A percentile compares a stretch with the other conserved stretches of the same genome.
phyloP scores from a whole-genome alignment of 1,140 invertebrate species.

The Pachypeltis micranthus region DNA sequence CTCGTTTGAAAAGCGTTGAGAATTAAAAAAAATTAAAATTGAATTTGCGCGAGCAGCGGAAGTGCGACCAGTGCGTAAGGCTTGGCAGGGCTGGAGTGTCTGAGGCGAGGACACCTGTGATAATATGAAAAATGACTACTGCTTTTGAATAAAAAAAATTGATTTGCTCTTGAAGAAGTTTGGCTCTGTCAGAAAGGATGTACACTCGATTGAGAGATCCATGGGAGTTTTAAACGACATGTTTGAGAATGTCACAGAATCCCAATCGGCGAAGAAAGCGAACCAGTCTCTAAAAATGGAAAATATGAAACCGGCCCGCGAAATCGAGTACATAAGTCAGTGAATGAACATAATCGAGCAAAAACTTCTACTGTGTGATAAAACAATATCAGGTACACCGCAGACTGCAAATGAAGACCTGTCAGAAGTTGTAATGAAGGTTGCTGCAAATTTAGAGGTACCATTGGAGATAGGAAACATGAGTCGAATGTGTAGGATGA shows the following conservation, averaged over 20 bases:
- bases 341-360: no score
- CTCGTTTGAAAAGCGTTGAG: not conserved
- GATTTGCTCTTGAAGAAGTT: not conserved
- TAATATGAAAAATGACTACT: not conserved
- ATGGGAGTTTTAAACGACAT: not conserved
- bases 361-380: no score
- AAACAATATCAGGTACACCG: no score
- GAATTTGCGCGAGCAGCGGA: not conserved
- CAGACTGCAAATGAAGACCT: no score
- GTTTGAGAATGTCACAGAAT: not conserved
- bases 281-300: no score
- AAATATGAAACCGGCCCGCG: no score
- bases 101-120: not conserved
- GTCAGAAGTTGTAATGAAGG: not conserved
- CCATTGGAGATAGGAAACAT: no score
- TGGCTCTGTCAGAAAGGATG: not conserved
- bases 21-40: not conserved
- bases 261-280: no score
- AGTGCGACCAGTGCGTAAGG: not conserved
- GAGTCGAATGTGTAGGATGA: no score
- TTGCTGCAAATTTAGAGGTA: not conserved
- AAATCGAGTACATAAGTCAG: no score
- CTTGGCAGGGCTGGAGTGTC: not conserved
- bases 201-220: not conserved
- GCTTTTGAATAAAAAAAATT: not conserved